Evolutionary conservation across 35 echinoderm and acorn worm genomes (phyloP), one percentile per base, ranked within the genome.

Genomic region (Heliocidaris erythrogramma): DNA sequence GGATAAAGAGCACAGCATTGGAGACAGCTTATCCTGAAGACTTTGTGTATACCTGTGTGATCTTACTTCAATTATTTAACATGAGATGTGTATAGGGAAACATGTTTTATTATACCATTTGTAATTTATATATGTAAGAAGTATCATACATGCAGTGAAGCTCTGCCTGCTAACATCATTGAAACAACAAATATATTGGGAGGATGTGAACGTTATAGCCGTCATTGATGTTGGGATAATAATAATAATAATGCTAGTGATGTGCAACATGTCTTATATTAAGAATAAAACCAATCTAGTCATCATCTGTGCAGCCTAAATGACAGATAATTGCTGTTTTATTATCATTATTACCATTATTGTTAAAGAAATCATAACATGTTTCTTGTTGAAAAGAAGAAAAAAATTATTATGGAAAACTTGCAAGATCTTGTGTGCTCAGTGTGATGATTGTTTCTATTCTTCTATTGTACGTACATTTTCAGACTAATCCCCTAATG

Each of bases 371-470:
- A 89, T 89, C 31, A 89, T 89, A 89, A 31, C 31, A 89, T 89
- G 87, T 89, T 89, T 89, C 87, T 89, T 89, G 87, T 89, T 89
- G 47, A 89, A 89, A 48, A 89, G 87, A 89, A n/a, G 31, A 17
- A 88, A 84, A 88, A 89, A 42, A 89, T 89, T 89, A 89, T 89
- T 89, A 89, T 89, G 87, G 87, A 89, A 89, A 89, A 89, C 47
- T 78, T 78, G 65, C 65, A 78, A 78, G 7, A 78, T 78, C 27
- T 21, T 78, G 65, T 78, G 52, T 56, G 52, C 10, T 56, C 52
- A 56, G 52, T 56, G 18, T 78, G 5, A 78, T 27, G n/a, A n/a
- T 78, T 78, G 65, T 78, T 78, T 78, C 65, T 14, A 17, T 42
- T 42, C 35, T 42, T 42, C 0, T 42, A 42, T 42, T 42, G 35